These are phyloP conservation scores for Orchestes rusci DNA, from an alignment of 2,888 invertebrate species.

Conservation along the genomic window DNA sequence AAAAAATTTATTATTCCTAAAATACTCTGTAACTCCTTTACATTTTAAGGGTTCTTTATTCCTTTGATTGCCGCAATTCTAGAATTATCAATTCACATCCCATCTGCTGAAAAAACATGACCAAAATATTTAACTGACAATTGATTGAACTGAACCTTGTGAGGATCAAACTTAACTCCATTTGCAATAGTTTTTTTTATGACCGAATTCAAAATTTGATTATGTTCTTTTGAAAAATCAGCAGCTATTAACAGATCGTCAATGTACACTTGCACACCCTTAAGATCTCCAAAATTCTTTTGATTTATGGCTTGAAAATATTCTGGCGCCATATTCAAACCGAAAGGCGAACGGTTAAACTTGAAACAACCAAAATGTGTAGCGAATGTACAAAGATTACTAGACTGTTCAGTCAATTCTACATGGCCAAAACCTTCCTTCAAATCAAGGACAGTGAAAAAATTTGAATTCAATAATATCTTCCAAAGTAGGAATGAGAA, in stretches of 20 bases:
- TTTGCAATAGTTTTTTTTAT: background rate
- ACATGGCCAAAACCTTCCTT: no score
- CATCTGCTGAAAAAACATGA: background rate
- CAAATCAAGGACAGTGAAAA: no score
- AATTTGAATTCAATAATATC: no score
- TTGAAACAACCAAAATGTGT: no score
- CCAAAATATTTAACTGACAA: background rate
- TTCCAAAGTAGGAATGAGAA: no score
- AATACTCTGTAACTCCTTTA: constrained; percentile 3
- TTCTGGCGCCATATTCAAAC: constrained; percentile 2
- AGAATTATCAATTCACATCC: background rate
- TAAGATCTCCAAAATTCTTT: constrained; percentile 1
- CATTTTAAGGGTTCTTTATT: constrained; percentile 1
- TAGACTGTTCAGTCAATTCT: no score
- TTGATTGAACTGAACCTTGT: background rate
- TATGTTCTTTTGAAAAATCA: background rate
- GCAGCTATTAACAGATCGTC: constrained; percentile 3
- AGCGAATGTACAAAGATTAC: no score
- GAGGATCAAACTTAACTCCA: background rate
- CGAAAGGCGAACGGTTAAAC: constrained; percentile 6
- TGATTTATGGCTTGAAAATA: constrained; percentile 1
- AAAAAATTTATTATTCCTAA: constrained; percentile 7
- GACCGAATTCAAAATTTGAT: background rate
- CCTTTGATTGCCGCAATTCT: constrained; percentile 1
- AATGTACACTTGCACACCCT: constrained; percentile 3